phyloP scores from a whole-genome alignment of 2,888 invertebrate species.

The Heliconius sara region DNA sequence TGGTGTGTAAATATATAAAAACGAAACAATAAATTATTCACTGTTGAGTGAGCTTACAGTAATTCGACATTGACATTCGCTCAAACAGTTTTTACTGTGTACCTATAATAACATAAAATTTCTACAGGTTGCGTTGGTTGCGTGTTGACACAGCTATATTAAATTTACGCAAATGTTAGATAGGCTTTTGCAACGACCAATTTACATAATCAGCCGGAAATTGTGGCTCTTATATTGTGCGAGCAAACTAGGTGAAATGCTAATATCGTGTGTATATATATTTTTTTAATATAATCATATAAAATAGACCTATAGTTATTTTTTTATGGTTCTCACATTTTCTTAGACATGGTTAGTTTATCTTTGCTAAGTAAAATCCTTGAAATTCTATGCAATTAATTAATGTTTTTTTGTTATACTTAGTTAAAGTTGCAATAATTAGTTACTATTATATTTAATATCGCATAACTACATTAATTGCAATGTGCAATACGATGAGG shows the following conservation, averaged over 20 bases:
- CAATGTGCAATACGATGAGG: background rate
- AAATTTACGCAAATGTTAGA: slow-evolving; percentile 69
- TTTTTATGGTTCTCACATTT: too few relatives aligned
- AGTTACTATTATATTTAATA: too few relatives aligned
- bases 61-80: slow-evolving; percentile 75
- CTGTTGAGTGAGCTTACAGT: slow-evolving; percentile 54
- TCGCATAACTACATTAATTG: too few relatives aligned
- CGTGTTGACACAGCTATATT: slow-evolving; percentile 67
- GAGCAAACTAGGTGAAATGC: slow-evolving; percentile 11
- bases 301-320: background rate
- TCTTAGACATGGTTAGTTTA: background rate
- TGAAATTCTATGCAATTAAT: background rate
- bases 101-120: slow-evolving; percentile 55
- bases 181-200: slow-evolving; percentile 59
- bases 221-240: slow-evolving; percentile 27
- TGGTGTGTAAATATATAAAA: background rate
- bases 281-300: background rate
- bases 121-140: slow-evolving; percentile 59
- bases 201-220: slow-evolving; percentile 47
- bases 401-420: background rate
- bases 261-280: background rate
- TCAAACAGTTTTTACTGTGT: slow-evolving; percentile 33
- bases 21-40: slow-evolving; percentile 15
- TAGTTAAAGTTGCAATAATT: background rate
- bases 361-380: background rate